Conservation (phyloP, 2,888 invertebrate genomes). For the Nycteola revayana region DNA sequence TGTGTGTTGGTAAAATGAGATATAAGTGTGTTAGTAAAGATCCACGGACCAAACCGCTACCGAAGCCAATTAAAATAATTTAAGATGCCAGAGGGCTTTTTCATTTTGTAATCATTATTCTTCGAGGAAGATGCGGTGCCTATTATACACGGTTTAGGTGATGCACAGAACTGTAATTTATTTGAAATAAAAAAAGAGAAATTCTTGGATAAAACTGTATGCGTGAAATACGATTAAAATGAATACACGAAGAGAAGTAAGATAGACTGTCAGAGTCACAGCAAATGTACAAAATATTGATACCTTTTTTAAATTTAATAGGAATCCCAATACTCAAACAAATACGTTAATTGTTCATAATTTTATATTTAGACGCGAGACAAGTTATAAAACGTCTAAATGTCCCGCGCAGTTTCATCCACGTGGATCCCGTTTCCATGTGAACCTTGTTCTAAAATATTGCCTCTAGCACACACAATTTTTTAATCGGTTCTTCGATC, state of each 20-base stretch:
- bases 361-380: too few relatives aligned
- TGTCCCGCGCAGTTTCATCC: too few relatives aligned
- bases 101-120: constrained; percentile 79
- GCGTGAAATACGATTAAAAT: constrained; percentile 29
- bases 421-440: too few relatives aligned
- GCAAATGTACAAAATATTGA: too few relatives aligned
- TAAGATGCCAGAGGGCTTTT: constrained; percentile 75
- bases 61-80: constrained; percentile 83
- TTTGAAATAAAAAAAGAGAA: constrained; percentile 41
- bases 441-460: too few relatives aligned
- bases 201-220: constrained; percentile 30
- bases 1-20: constrained; percentile 34
- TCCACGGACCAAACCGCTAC: constrained; percentile 67
- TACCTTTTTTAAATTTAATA: too few relatives aligned
- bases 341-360: too few relatives aligned
- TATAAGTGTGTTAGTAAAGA: constrained; percentile 46
- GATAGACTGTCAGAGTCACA: too few relatives aligned
- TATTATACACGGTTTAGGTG: constrained; percentile 76
- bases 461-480: too few relatives aligned
- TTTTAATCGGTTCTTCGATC: too few relatives aligned
- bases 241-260: constrained; percentile 14
- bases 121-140: constrained; percentile 70
- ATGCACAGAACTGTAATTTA: constrained; percentile 68
- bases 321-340: too few relatives aligned
- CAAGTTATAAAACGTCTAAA: too few relatives aligned